Evolutionary conservation across 1,140 invertebrate genomes (phyloP).

Genomic region (Drosophila sproati): DNA sequence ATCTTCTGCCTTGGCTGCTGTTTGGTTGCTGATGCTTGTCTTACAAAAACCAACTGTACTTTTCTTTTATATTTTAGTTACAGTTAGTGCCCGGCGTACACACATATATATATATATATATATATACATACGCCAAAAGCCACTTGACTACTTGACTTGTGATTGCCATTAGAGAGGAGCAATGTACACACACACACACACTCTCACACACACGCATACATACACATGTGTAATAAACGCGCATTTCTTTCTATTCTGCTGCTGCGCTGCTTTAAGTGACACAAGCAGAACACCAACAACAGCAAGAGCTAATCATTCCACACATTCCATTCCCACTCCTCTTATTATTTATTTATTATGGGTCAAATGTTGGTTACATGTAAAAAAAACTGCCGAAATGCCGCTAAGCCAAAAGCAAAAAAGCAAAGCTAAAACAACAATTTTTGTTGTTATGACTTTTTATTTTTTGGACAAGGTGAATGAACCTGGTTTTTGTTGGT

Average conservation of each 20-base stretch:
- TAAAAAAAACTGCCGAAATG: slow-evolving; percentile 35
- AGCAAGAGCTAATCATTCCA: not conserved
- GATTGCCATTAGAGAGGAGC: slow-evolving; percentile 72
- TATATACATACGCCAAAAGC: slow-evolving; percentile 39
- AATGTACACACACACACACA: slow-evolving; percentile 24
- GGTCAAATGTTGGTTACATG: slow-evolving; percentile 68
- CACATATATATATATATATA: not conserved
- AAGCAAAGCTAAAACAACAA: slow-evolving; percentile 46
- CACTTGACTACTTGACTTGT: slow-evolving; percentile 76
- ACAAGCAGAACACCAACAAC: slow-evolving; percentile 13
- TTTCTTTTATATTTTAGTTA: slow-evolving; percentile 62
- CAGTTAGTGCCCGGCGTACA: slow-evolving; percentile 56
- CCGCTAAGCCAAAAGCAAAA: slow-evolving; percentile 40
- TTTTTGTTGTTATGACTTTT: slow-evolving; percentile 23
- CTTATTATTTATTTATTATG: slow-evolving; percentile 54
- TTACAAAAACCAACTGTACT: slow-evolving; percentile 79
- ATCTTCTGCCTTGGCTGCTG: slow-evolving; percentile 53
- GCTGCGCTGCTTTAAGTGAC: slow-evolving; percentile 21
- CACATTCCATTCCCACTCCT: slow-evolving; percentile 22
- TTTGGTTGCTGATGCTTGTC: slow-evolving; percentile 53
- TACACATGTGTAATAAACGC: slow-evolving; percentile 22
- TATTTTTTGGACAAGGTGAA: slow-evolving; percentile 43
- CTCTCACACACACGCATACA: slow-evolving; percentile 8
- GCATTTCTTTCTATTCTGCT: slow-evolving; percentile 40
- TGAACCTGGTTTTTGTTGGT: slow-evolving; percentile 43